These are phyloP conservation scores for Cylloceria caligata DNA, from an alignment of 2,888 invertebrate species.

Conservation along the genomic window DNA sequence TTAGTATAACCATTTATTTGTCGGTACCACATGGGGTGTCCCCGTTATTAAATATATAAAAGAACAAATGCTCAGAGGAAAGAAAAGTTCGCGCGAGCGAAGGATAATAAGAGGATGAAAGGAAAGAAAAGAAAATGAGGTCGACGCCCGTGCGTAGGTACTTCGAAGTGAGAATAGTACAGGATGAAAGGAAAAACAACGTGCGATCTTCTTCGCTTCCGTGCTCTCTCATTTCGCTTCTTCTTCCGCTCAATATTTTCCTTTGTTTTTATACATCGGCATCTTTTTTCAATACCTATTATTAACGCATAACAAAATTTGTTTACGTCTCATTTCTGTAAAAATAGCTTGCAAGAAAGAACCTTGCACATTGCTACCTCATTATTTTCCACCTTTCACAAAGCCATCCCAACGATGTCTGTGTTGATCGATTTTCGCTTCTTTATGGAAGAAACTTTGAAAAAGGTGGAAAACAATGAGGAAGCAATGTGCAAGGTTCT, in stretches of 20 bases:
- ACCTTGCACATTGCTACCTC: no score
- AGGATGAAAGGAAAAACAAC: conserved; percentile 68
- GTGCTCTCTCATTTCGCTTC: conserved; percentile 60
- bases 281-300: conserved; percentile 31
- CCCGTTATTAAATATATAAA: conserved; percentile 58
- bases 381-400: no score
- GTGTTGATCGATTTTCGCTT: no score
- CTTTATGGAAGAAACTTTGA: no score
- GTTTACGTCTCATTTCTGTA: background rate
- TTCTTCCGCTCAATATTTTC: conserved; percentile 56
- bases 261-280: conserved; percentile 8
- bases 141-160: conserved; percentile 54
- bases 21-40: conserved; percentile 34
- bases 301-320: background rate
- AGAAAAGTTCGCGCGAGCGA: background rate
- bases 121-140: conserved; percentile 53
- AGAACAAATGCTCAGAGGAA: background rate
- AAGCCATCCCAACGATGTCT: no score
- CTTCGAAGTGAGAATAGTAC: conserved; percentile 45
- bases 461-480: no score
- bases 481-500: no score
- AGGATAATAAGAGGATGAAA: background rate
- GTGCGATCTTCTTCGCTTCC: conserved; percentile 46
- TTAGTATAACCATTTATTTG: background rate
- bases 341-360: no score